Base-by-base conservation (phyloP, 2,113 vertebrate genomes). In the Oriolus oriolus region DNA sequence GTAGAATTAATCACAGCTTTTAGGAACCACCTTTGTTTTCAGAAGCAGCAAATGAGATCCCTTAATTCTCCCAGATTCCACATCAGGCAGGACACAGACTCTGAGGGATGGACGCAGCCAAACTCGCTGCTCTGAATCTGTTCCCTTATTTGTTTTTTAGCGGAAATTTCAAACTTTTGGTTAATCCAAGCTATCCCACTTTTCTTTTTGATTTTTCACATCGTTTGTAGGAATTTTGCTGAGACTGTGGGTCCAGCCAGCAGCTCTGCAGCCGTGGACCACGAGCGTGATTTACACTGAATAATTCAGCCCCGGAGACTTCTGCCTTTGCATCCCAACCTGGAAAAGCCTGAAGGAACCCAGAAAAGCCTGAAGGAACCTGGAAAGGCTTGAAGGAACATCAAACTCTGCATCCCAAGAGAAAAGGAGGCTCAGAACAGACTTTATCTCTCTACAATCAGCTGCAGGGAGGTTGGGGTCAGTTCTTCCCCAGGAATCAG, bases 181-280 rank as follows among this genome's bases (percentile, higher is more conserved):
- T 85, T 78, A 63, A 39, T 54, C 60, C 11, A 24, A 81, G 18
- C 26, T 17, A 59, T 35, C 35, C 10, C 24, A 59, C 16, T 24
- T 78, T 81, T 60, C 27, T 70, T 1, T 41, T 82, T 66, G 20
- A 13, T 66, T 82, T 66, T 49, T 54, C 20, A 35, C 19, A 5
- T 44, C 2, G 61, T 75, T 61, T 61, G n/a, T 37, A 37, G 53
- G 84, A 69, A 57, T 24, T 28, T 45, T 45, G 21, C n/a, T 45
- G 31, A n/a, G 57, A 17, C 8, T 16, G 18, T 1, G 9, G 13
- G 44, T 45, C 44, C 44, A 74, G 84, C 11, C 86, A 77, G 23
- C 35, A 63, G 31, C 39, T 76, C 73, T 5, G 1, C 26, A 39
- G 26, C n/a, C 30, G 12, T 0, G 0, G n/a, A 57, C 37, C 56